These are phyloP conservation scores for Barbus barbus DNA, from an alignment of 2,113 vertebrate genomes.

Conservation along the genomic window DNA sequence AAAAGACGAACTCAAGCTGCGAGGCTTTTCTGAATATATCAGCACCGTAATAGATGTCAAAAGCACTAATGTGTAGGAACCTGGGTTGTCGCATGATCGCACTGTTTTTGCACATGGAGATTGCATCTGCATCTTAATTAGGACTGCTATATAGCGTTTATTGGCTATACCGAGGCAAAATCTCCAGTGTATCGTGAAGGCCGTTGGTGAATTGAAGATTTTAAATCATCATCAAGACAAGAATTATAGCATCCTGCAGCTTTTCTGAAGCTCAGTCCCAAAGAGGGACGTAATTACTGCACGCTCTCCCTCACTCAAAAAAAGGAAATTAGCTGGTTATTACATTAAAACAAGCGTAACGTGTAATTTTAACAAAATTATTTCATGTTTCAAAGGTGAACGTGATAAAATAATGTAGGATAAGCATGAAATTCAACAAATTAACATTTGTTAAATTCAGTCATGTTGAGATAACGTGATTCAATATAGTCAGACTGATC, in stretches of 20 bases:
- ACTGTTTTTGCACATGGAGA: not conserved
- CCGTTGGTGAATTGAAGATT: not conserved
- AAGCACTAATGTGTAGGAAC: not conserved
- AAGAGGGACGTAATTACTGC: not conserved
- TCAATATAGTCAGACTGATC: too few relatives aligned
- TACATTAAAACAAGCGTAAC: too few relatives aligned
- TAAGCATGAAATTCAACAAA: too few relatives aligned
- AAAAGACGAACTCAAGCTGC: not conserved
- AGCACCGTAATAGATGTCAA: not conserved
- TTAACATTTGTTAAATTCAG: too few relatives aligned
- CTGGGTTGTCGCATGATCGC: not conserved
- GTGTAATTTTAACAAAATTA: too few relatives aligned
- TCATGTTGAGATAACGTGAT: too few relatives aligned
- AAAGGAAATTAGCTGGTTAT: too few relatives aligned
- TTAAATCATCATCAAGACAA: conserved; percentile 4
- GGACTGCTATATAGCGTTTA: not conserved
- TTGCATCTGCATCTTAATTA: conserved; percentile 23
- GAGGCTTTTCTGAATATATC: not conserved
- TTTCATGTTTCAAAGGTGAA: too few relatives aligned
- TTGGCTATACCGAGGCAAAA: not conserved
- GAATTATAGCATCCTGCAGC: conserved; percentile 28
- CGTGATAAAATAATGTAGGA: too few relatives aligned
- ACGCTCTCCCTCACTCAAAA: conserved; percentile 26
- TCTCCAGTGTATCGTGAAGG: not conserved
- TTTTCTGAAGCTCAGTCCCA: conserved; percentile 27